phyloP scores from a whole-genome alignment of 2,888 invertebrate genomes.

The Trissoscelio sp. region DNA sequence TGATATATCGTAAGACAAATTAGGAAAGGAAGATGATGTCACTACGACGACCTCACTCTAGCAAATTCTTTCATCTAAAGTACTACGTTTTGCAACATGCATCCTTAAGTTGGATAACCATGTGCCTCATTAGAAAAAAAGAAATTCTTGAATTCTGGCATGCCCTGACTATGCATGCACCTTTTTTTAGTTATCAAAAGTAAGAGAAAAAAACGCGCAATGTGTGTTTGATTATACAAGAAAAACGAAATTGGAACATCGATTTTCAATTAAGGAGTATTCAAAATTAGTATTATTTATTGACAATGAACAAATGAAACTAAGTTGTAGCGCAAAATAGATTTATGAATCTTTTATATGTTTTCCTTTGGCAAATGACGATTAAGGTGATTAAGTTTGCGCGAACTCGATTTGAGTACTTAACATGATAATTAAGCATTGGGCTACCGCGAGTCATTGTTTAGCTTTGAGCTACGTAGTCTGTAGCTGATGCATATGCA shows the following conservation, averaged over 20 bases:
- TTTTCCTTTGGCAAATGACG: no score
- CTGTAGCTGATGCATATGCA: conserved; percentile 71
- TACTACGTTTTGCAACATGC: conserved; percentile 27
- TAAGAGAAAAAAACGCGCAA: neutral
- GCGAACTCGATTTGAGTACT: conserved; percentile 15
- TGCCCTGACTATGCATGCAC: neutral
- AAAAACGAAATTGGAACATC: conserved; percentile 34
- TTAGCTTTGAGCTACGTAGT: conserved; percentile 76
- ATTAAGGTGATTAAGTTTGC: no score
- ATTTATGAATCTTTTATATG: no score
- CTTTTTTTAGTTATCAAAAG: conserved; percentile 1
- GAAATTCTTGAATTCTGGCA: neutral
- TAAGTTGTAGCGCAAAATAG: neutral
- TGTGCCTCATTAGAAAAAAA: conserved; percentile 61
- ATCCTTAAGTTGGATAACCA: conserved; percentile 46
- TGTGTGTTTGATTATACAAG: conserved; percentile 1
- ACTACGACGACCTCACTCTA: conserved; percentile 11
- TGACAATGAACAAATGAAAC: neutral
- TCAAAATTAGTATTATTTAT: conserved; percentile 9
- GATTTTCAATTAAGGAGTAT: conserved; percentile 14
- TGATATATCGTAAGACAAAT: conserved; percentile 46
- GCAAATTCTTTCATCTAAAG: conserved; percentile 9
- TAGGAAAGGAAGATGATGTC: conserved; percentile 21
- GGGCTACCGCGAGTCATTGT: conserved; percentile 70
- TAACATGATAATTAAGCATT: conserved; percentile 43